Percentiles rank a stretch among this genome's conserved stretches.
phyloP scores from a whole-genome alignment of 2,797 vertebrate genomes.

The Buceros bicornis region DNA sequence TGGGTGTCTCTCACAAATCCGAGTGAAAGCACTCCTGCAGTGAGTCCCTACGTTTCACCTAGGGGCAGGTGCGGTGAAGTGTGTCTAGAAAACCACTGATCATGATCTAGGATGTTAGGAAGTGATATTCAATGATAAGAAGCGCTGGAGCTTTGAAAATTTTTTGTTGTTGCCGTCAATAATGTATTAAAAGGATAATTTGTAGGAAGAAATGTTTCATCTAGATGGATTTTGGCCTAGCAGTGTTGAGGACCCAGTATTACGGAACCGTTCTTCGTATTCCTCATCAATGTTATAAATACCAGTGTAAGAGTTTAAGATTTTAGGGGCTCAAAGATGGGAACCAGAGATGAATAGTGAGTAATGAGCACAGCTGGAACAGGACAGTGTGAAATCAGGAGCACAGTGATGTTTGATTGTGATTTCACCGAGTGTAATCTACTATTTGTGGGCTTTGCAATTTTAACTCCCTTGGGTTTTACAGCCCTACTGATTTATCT shows the following conservation, averaged over 20 bases:
- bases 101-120: not conserved
- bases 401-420: constrained; percentile 53
- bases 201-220: constrained; percentile 12
- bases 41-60: not conserved
- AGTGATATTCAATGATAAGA: not conserved
- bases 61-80: not conserved
- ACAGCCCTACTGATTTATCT: constrained; percentile 22
- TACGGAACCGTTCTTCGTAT: not conserved
- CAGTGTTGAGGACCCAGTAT: not conserved
- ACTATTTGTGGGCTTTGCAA: constrained; percentile 46
- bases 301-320: not conserved
- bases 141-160: not conserved
- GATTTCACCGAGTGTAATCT: constrained; percentile 29
- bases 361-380: constrained; percentile 60
- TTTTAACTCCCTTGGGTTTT: constrained; percentile 35
- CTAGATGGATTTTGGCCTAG: not conserved
- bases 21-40: not conserved
- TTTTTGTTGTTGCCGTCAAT: not conserved
- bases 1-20: not conserved
- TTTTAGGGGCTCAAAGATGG: not conserved
- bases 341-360: constrained; percentile 27
- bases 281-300: constrained; percentile 1
- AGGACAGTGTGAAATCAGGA: constrained; percentile 48
- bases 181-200: constrained; percentile 12
- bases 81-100: not conserved